Evolutionary conservation across 30 jellyfish, hydroid and myxozoan genomes (phyloP).

Genomic region (Pelagia noctiluca): DNA sequence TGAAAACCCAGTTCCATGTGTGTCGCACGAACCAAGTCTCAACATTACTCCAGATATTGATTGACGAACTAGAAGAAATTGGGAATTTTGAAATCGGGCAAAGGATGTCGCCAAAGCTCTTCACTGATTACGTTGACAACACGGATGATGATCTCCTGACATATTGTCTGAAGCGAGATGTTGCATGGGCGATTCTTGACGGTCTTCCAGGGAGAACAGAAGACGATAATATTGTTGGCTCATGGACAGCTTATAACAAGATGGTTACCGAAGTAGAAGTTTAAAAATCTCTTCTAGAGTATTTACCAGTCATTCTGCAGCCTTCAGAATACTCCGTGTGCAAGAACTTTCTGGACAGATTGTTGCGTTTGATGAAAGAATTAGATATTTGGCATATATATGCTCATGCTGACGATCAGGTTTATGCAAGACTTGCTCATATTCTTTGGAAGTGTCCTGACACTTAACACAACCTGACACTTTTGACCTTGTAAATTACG

Average conservation of each 20-base stretch:
- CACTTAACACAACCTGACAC: conserved; percentile 17
- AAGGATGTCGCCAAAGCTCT: conserved; percentile 29
- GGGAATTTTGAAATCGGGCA: conserved; percentile 28
- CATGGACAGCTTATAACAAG: conserved; percentile 40
- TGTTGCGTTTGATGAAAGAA: conserved; percentile 49
- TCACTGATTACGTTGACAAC: conserved; percentile 21
- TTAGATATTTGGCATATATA: conserved; percentile 28
- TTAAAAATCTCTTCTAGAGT: conserved; percentile 36
- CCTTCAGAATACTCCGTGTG: conserved; percentile 56
- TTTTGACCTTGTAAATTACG: conserved; percentile 38
- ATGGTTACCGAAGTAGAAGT: conserved; percentile 27
- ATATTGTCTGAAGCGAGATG: conserved; percentile 45
- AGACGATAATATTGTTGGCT: conserved; percentile 14
- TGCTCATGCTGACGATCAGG: conserved; percentile 72
- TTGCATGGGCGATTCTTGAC: conserved; percentile 46
- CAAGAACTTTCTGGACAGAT: conserved; percentile 31
- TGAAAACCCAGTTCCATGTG: not conserved
- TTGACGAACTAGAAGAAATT: conserved; percentile 39
- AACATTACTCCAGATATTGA: not conserved
- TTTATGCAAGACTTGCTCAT: conserved; percentile 52
- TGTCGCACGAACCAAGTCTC: conserved; percentile 4
- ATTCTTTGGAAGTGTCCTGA: conserved; percentile 54
- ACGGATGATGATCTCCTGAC: not conserved
- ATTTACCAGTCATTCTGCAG: conserved; percentile 58
- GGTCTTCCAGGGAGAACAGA: conserved; percentile 22